A percentile compares a stretch with the other conserved stretches of the same genome.
Evolutionary conservation across 2,888 invertebrate genomes (phyloP).

Genomic region (Plagiodera versicolora): DNA sequence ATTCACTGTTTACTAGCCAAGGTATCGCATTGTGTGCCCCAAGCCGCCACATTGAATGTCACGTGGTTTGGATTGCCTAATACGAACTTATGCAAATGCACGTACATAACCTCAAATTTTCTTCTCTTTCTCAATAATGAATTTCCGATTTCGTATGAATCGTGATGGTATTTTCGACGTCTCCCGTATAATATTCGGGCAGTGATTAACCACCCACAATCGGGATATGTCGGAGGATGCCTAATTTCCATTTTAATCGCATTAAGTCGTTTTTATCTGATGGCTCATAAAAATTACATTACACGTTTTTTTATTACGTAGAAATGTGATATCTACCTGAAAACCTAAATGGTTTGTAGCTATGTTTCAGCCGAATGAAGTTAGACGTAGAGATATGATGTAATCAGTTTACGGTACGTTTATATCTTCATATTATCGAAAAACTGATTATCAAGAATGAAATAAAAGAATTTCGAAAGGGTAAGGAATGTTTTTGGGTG

Average conservation of each 20-base stretch:
- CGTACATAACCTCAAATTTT: no score
- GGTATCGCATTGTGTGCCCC: no score
- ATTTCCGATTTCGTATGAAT: no score
- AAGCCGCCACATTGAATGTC: no score
- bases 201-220: conserved; percentile 11
- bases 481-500: no score
- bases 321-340: conserved; percentile 8
- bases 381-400: not conserved
- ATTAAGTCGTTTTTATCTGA: conserved; percentile 8
- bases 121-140: no score
- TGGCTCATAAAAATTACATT: conserved; percentile 9
- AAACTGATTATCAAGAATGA: no score
- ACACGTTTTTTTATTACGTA: conserved; percentile 3
- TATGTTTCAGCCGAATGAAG: not conserved
- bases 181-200: not conserved
- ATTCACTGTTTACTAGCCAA: no score
- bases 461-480: no score
- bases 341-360: conserved; percentile 6
- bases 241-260: conserved; percentile 8
- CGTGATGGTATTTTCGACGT: not conserved
- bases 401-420: not conserved
- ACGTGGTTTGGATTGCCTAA: no score
- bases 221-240: not conserved
- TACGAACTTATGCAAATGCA: no score
- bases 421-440: not conserved